Evolutionary conservation across 1,140 invertebrate genomes (phyloP).

Genomic region (Cotesia typhae): DNA sequence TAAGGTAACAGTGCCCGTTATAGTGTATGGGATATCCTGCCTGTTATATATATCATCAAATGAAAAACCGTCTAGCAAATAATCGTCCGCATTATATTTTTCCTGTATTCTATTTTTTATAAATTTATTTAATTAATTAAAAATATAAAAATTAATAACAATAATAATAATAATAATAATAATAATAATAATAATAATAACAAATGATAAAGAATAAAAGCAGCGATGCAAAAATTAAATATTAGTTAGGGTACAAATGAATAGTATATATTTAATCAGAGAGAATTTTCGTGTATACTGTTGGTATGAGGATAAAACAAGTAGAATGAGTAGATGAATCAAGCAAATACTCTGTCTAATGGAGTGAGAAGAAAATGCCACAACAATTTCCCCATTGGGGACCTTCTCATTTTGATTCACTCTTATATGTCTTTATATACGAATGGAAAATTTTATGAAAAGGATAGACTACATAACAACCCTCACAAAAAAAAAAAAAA

Average conservation of each 20-base stretch:
- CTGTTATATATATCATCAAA: background rate
- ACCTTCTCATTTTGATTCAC: background rate
- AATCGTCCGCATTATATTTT: conserved; percentile 1
- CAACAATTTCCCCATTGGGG: conserved; percentile 43
- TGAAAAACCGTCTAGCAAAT: conserved; percentile 6
- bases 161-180: no score
- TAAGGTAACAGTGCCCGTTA: no score
- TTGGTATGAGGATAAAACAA: background rate
- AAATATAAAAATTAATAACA: no score
- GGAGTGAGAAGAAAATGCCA: conserved; percentile 54
- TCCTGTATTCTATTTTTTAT: no score
- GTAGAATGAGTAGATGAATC: conserved; percentile 16
- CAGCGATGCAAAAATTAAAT: no score
- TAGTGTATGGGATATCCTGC: background rate
- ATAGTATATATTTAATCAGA: conserved; percentile 21
- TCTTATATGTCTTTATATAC: no score
- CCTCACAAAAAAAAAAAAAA: conserved; percentile 36
- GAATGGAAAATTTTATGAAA: no score
- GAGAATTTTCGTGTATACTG: background rate
- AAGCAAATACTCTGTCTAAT: conserved; percentile 51
- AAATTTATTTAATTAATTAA: no score
- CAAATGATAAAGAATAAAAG: no score
- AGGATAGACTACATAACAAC: conserved; percentile 5
- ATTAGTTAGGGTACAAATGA: background rate
- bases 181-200: no score